phyloP scores from a whole-genome alignment of 2,113 vertebrate species.

The Oreochromis niloticus region DNA sequence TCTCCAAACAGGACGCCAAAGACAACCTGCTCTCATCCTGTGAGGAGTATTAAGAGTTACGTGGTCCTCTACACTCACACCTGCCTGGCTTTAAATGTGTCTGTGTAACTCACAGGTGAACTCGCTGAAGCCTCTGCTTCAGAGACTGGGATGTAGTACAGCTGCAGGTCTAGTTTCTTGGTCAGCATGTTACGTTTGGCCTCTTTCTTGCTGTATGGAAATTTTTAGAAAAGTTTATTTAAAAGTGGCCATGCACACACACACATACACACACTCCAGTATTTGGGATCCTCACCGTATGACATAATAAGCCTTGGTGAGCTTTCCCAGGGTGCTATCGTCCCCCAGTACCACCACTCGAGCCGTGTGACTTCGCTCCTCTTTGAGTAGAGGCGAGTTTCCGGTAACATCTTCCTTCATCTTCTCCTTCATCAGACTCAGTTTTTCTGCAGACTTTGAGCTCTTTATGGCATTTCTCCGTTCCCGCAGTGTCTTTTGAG shows the following conservation, averaged over 20 bases:
- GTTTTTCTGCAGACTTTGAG: neutral
- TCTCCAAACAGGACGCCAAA: neutral
- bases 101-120: neutral
- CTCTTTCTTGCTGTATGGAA: neutral
- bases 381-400: neutral
- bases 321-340: neutral
- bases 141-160: neutral
- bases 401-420: neutral
- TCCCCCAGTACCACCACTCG: neutral
- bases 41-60: neutral
- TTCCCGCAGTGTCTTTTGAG: neutral
- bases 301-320: neutral
- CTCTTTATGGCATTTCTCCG: neutral
- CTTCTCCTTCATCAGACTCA: neutral
- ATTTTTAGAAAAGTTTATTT: neutral
- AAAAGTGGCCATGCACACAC: neutral
- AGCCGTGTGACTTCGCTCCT: neutral
- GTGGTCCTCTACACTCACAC: neutral
- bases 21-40: neutral
- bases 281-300: neutral
- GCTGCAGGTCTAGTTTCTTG: neutral
- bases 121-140: neutral
- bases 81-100: neutral
- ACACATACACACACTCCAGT: neutral
- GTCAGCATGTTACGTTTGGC: neutral